A percentile compares a stretch with the other conserved stretches of the same genome.
phyloP scores from a whole-genome alignment of 92 coral and sea anemone genomes.

The Paramuricea clavata region DNA sequence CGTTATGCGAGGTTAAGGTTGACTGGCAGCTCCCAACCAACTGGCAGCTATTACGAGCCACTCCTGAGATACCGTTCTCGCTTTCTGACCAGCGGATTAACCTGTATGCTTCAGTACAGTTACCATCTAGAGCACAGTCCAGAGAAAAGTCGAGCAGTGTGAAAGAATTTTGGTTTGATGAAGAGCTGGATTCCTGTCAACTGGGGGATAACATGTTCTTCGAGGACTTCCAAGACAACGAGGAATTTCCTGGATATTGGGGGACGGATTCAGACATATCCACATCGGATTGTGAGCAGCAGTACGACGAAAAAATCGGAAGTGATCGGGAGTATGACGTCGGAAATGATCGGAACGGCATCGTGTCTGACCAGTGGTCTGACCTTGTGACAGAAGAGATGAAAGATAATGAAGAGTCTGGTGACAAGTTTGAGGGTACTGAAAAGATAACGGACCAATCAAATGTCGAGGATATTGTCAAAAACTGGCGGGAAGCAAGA shows the following conservation, averaged over 20 bases:
- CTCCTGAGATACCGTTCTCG: slow-evolving; percentile 75
- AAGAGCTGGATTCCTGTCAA: slow-evolving; percentile 85
- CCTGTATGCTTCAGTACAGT: slow-evolving; percentile 81
- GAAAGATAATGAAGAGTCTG: not conserved
- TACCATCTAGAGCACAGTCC: slow-evolving; percentile 61
- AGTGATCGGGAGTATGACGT: not conserved
- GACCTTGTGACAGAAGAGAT: not conserved
- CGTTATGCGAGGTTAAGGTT: slow-evolving; percentile 90
- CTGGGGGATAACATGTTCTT: slow-evolving; percentile 53
- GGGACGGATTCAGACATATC: not conserved
- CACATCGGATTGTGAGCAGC: slow-evolving; percentile 14
- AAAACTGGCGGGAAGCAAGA: slow-evolving; percentile 14
- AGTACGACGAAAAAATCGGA: not conserved
- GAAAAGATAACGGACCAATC: not conserved
- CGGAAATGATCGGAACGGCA: not conserved
- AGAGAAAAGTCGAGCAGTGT: slow-evolving; percentile 79
- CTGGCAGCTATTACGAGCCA: slow-evolving; percentile 83
- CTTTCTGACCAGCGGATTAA: slow-evolving; percentile 78
- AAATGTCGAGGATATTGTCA: not conserved
- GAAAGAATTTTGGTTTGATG: slow-evolving; percentile 99
- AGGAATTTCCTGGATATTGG: slow-evolving; percentile 26
- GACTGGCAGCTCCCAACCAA: slow-evolving; percentile 97
- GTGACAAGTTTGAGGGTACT: not conserved
- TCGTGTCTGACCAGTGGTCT: not conserved
- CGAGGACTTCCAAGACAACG: slow-evolving; percentile 62